phyloP scores from a whole-genome alignment of 2,888 invertebrate species.

The Perizoma affinitatum region DNA sequence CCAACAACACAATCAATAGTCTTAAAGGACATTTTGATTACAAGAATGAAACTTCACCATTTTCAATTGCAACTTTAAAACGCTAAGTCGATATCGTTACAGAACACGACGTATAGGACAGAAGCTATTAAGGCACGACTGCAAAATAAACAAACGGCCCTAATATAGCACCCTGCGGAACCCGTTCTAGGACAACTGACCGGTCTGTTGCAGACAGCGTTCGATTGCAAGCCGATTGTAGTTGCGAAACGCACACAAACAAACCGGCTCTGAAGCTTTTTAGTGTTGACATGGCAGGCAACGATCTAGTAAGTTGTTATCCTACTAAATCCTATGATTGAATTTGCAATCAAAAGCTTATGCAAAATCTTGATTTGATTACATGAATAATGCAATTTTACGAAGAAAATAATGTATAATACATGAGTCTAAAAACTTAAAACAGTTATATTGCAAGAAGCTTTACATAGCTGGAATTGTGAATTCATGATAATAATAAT shows the following conservation, averaged over 20 bases:
- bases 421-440: slow-evolving; percentile 15
- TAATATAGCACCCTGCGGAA: slow-evolving; percentile 38
- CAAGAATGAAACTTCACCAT: too few relatives aligned
- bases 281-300: slow-evolving; percentile 23
- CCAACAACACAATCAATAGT: neutral
- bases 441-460: slow-evolving; percentile 11
- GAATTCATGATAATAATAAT: slow-evolving; percentile 9
- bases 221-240: slow-evolving; percentile 31
- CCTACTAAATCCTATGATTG: slow-evolving; percentile 7
- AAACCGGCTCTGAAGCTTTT: slow-evolving; percentile 25
- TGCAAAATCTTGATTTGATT: slow-evolving; percentile 10
- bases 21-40: neutral
- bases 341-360: slow-evolving; percentile 26
- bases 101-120: slow-evolving; percentile 22
- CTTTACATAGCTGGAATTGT: slow-evolving; percentile 10
- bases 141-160: slow-evolving; percentile 35
- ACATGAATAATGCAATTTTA: slow-evolving; percentile 16
- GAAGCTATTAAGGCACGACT: slow-evolving; percentile 25
- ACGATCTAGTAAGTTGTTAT: slow-evolving; percentile 11
- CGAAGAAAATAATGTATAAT: slow-evolving; percentile 11
- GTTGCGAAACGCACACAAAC: slow-evolving; percentile 33
- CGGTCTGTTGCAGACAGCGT: slow-evolving; percentile 24
- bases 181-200: slow-evolving; percentile 31
- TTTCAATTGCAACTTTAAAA: neutral
- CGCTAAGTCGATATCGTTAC: slow-evolving; percentile 22